Evolutionary conservation across 2,113 vertebrate species (phyloP), one percentile per base, ranked within the genome.

Genomic region (Elanoides forficatus): DNA sequence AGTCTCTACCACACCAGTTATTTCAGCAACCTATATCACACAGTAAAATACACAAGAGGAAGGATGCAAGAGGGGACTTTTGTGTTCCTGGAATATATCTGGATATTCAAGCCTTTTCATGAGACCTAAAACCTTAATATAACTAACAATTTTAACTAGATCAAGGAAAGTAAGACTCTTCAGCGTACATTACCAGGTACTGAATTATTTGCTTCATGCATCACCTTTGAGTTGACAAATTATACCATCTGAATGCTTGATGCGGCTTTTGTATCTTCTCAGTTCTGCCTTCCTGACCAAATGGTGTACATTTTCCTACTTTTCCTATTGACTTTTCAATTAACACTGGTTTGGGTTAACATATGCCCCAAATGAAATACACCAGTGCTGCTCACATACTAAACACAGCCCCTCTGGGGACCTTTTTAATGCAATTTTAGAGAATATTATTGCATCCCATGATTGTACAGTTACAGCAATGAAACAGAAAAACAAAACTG

Each of bases 1-100:
- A 1, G 99, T 99, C 97, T 99, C 99, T 59, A 99, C 99, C 74
- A 99, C 99, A 72, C 99, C 99, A 17, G 99, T 99, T 93, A 99
- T 99, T 98, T 99, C 99, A 91, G 99, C 99, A 71, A 99, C 99
- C 99, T 99, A 17, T 47, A 96, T 6, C 91, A 97, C 67, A 88
- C 72, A 66, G 40, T 85, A 85, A 93, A 95, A 95, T 14, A 50
- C 11, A 30, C 8, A 40, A 66, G 15, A 90, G 43, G 34, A 52
- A 88, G n/a, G 7, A 93, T 45, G 13, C 23, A 63, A 88, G 15
- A 62, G 36, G 2, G 3, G 0, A 0, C 8, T 74, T 47, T 29
- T 45, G 48, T 29, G 22, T 50, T 81, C 36, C 43, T 60, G 14
- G 20, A 84, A 79, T 36, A 10, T 27, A 73, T 10, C 23, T 56